These are phyloP conservation scores for Lordiphosa clarofinis DNA, from an alignment of 1,140 invertebrate species.

Conservation along the genomic window DNA sequence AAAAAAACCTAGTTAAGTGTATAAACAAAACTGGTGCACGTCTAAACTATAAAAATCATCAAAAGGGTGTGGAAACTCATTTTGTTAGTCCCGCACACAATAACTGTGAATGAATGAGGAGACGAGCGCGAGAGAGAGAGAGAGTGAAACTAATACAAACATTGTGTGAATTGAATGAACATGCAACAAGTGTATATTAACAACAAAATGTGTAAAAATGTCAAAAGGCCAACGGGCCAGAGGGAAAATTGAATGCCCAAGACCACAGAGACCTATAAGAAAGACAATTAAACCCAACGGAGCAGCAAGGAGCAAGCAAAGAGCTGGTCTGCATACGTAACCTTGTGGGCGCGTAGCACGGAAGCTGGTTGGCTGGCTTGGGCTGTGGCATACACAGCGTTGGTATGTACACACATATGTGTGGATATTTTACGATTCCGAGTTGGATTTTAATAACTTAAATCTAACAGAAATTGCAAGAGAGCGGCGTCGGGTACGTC, in stretches of 20 bases:
- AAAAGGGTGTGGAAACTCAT: conserved; percentile 8
- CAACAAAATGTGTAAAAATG: conserved; percentile 27
- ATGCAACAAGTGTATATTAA: conserved; percentile 59
- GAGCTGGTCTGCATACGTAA: conserved; percentile 67
- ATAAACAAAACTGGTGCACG: conserved; percentile 39
- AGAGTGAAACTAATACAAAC: conserved; percentile 56
- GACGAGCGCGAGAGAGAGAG: conserved; percentile 15
- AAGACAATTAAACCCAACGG: background rate
- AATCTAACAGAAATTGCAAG: conserved; percentile 17
- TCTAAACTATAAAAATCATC: conserved; percentile 7
- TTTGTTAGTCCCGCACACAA: background rate
- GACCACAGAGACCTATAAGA: conserved; percentile 2
- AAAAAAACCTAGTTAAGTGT: conserved; percentile 28
- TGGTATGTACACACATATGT: conserved; percentile 31
- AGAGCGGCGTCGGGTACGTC: conserved; percentile 62
- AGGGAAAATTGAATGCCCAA: conserved; percentile 20
- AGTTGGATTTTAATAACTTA: conserved; percentile 14
- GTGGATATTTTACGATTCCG: conserved; percentile 16
- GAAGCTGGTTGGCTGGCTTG: conserved; percentile 56
- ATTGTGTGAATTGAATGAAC: conserved; percentile 45
- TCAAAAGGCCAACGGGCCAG: conserved; percentile 19
- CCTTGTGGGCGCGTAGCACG: conserved; percentile 78
- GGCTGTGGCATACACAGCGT: conserved; percentile 29
- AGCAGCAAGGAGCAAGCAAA: conserved; percentile 4
- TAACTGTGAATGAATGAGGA: conserved; percentile 4